Evolutionary conservation across 2,113 vertebrate species (phyloP).

Genomic region (Platichthys flesus): DNA sequence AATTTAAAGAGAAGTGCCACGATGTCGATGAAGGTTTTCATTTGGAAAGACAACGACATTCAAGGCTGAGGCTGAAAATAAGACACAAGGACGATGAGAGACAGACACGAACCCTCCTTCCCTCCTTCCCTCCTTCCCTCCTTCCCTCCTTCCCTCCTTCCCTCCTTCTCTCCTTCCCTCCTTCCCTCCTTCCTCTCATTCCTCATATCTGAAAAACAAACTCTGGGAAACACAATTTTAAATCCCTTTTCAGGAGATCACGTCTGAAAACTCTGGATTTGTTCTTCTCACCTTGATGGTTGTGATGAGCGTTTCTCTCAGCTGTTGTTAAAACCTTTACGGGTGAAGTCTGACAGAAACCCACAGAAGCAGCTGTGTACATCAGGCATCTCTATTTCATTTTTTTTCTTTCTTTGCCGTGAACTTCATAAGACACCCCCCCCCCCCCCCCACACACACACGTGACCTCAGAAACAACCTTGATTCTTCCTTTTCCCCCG

Average conservation of each 20-base stretch:
- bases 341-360: not conserved
- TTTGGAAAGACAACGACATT: too few relatives aligned
- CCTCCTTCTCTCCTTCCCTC: too few relatives aligned
- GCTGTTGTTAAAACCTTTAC: not conserved
- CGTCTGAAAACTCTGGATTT: slow-evolving; percentile 1
- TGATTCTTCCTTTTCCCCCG: slow-evolving; percentile 36
- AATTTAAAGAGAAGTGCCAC: too few relatives aligned
- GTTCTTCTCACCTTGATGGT: not conserved
- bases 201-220: too few relatives aligned
- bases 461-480: slow-evolving; percentile 50
- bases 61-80: too few relatives aligned
- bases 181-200: too few relatives aligned
- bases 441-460: slow-evolving; percentile 1
- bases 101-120: too few relatives aligned
- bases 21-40: too few relatives aligned
- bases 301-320: not conserved
- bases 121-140: too few relatives aligned
- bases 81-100: too few relatives aligned
- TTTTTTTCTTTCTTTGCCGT: not conserved
- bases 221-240: not conserved
- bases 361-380: not conserved
- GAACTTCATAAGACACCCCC: slow-evolving; percentile 30
- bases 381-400: slow-evolving; percentile 40
- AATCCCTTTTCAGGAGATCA: too few relatives aligned
- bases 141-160: too few relatives aligned